A percentile compares a stretch with the other conserved stretches of the same genome.
Conservation (phyloP, 2,113 vertebrate genomes). For the Leuciscus idus region DNA sequence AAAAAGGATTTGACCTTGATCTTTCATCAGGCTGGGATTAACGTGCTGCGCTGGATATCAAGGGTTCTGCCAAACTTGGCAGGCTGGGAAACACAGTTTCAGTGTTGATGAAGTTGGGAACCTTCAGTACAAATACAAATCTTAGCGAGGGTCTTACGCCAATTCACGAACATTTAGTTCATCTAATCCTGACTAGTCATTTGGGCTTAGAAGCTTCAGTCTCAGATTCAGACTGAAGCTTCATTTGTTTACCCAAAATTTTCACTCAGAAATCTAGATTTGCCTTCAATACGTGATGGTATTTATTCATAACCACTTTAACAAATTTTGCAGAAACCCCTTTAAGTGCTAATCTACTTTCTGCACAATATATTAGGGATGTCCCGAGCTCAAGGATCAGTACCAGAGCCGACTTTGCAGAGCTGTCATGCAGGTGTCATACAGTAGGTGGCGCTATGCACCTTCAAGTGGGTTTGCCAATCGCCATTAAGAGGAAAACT, state of each 20-base stretch:
- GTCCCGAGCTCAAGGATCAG: no score
- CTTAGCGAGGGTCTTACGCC: background rate
- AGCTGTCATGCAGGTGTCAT: no score
- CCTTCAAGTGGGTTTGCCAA: no score
- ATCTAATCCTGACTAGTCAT: constrained; percentile 21
- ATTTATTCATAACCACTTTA: background rate
- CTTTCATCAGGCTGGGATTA: constrained; percentile 32
- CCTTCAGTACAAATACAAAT: constrained; percentile 1
- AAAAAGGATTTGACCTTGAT: constrained; percentile 25
- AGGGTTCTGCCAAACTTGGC: background rate
- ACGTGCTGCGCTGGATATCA: background rate
- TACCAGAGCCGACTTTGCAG: no score
- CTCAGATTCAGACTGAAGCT: background rate
- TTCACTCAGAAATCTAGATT: background rate
- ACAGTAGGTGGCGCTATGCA: no score
- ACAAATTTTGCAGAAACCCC: background rate
- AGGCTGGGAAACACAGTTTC: constrained; percentile 3
- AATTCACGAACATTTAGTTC: background rate
- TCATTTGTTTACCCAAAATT: background rate
- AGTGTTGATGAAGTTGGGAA: background rate
- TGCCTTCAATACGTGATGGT: background rate
- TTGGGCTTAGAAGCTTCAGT: constrained; percentile 5
- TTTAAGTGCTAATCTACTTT: no score
- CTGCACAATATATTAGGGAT: no score
- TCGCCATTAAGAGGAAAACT: no score